These are phyloP conservation scores for Plutomurus gul DNA, from an alignment of 1,140 invertebrate species.

Conservation along the genomic window DNA sequence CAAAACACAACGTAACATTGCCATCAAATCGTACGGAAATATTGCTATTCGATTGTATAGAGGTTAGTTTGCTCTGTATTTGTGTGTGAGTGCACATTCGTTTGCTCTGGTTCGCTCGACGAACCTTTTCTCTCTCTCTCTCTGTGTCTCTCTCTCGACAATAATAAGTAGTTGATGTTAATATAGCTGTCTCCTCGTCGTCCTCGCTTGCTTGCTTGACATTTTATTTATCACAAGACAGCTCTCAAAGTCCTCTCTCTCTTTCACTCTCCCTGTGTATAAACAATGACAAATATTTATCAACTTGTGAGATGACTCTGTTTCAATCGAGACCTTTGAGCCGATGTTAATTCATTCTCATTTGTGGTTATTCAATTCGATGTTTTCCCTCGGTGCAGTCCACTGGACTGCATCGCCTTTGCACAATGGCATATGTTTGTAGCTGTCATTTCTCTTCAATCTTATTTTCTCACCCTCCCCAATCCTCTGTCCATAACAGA, in stretches of 20 bases:
- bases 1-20: slow-evolving; percentile 23
- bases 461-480: background rate
- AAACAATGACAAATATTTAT: slow-evolving; percentile 51
- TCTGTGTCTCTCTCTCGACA: background rate
- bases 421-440: background rate
- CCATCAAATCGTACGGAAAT: background rate
- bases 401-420: background rate
- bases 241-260: slow-evolving; percentile 26
- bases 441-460: background rate
- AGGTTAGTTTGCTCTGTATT: background rate
- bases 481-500: background rate
- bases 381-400: background rate
- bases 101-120: background rate
- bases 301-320: slow-evolving; percentile 36
- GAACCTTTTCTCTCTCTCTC: no score
- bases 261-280: slow-evolving; percentile 39
- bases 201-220: slow-evolving; percentile 26
- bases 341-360: slow-evolving; percentile 48
- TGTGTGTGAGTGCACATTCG: background rate
- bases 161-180: slow-evolving; percentile 3
- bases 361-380: slow-evolving; percentile 44
- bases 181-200: slow-evolving; percentile 19
- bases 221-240: slow-evolving; percentile 31
- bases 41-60: background rate
- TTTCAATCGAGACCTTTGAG: slow-evolving; percentile 17